Evolutionary conservation across 2,113 vertebrate species (phyloP).

Genomic region (Alouatta palliata): DNA sequence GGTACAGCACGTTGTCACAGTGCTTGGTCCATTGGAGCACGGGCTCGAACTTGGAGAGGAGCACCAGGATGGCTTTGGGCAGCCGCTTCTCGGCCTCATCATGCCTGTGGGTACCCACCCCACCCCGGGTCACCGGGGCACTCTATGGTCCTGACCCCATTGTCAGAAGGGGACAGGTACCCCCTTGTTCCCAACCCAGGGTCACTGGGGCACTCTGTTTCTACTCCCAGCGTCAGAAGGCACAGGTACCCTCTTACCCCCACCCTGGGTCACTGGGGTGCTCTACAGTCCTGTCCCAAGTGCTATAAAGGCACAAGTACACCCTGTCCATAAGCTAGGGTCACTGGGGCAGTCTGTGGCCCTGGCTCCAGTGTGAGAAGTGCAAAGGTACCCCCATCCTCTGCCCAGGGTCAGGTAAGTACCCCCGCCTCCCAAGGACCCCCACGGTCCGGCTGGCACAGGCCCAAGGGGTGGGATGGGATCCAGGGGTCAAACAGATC

Average conservation of each 20-base stretch:
- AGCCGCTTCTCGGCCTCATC: constrained; percentile 94
- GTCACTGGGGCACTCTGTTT: not conserved
- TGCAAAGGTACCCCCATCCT: not conserved
- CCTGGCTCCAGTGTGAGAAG: not conserved
- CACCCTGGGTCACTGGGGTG: not conserved
- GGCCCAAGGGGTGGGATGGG: not conserved
- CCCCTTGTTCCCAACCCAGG: too few relatives aligned
- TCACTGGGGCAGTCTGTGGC: not conserved
- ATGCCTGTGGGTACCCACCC: constrained; percentile 79
- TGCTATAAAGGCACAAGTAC: too few relatives aligned
- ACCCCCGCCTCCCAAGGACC: not conserved
- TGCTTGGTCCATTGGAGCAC: constrained; percentile 90
- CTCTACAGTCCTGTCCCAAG: too few relatives aligned
- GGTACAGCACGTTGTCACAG: constrained; percentile 94
- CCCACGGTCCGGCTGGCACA: not conserved
- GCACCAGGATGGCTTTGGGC: constrained; percentile 90
- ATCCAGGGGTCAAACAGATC: not conserved
- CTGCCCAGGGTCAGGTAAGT: not conserved
- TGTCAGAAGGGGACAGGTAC: not conserved
- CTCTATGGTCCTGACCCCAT: not conserved
- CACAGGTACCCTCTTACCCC: too few relatives aligned
- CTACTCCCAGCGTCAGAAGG: too few relatives aligned
- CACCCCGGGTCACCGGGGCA: not conserved
- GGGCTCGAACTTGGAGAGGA: constrained; percentile 93
- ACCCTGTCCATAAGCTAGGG: too few relatives aligned